phyloP scores from a whole-genome alignment of 1,140 invertebrate species.

The Halictus rubicundus region DNA sequence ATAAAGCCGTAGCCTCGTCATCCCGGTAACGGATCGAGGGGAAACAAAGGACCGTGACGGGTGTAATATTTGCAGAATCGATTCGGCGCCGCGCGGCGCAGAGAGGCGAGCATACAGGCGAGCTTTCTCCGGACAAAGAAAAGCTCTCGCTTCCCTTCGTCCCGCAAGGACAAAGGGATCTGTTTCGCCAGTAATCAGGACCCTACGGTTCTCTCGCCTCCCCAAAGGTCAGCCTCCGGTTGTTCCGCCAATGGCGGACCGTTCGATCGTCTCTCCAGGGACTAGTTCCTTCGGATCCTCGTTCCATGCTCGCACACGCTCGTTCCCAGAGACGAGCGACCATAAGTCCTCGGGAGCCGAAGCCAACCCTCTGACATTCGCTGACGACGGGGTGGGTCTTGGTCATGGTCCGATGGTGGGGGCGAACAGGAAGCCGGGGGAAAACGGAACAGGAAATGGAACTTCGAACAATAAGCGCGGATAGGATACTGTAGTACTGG shows the following conservation, averaged over 20 bases:
- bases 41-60: not conserved
- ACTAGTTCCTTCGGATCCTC: conserved; percentile 29
- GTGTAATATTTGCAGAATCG: conserved; percentile 12
- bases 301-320: not conserved
- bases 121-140: conserved; percentile 13
- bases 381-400: conserved; percentile 35
- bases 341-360: conserved; percentile 11
- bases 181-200: conserved; percentile 40
- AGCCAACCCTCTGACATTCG: conserved; percentile 46
- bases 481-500: not conserved
- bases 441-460: conserved; percentile 33
- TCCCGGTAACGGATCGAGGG: not conserved
- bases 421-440: conserved; percentile 18
- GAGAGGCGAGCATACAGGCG: not conserved
- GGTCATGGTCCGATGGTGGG: conserved; percentile 32
- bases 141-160: not conserved
- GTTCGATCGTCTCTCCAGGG: conserved; percentile 51
- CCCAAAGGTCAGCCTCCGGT: conserved; percentile 53
- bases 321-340: conserved; percentile 16
- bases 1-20: conserved; percentile 26
- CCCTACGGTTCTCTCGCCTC: conserved; percentile 37
- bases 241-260: conserved; percentile 51
- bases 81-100: conserved; percentile 1
- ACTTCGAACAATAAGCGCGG: conserved; percentile 4
- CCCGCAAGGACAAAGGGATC: conserved; percentile 40